Conservation (phyloP, 2,888 invertebrate genomes). For the Epistrophe eligans region DNA sequence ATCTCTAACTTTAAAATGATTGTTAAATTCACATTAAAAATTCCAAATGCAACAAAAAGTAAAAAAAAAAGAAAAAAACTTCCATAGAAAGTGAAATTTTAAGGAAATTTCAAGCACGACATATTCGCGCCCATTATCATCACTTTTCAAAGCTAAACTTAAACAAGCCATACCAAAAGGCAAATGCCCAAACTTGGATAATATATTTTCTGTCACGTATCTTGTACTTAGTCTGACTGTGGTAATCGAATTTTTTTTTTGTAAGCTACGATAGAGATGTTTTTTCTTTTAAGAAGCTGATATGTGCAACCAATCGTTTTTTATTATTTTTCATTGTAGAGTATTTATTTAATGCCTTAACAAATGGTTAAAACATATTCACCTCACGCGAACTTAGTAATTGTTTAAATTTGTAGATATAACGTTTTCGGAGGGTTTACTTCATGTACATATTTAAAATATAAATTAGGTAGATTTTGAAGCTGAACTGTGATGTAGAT, state of each 20-base stretch:
- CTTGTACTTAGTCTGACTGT: conserved; percentile 10
- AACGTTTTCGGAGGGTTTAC: background rate
- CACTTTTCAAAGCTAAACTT: conserved; percentile 40
- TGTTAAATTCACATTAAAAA: conserved; percentile 6
- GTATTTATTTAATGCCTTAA: conserved; percentile 24
- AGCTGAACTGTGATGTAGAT: too few species aligned
- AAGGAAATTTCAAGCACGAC: conserved; percentile 53
- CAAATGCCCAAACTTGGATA: conserved; percentile 54
- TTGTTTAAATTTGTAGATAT: background rate
- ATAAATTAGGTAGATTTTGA: too few species aligned
- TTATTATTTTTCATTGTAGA: conserved; percentile 35
- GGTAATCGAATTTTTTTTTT: conserved; percentile 14
- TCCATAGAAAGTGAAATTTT: conserved; percentile 66
- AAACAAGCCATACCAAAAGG: conserved; percentile 10
- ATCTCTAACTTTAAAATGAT: conserved; percentile 20
- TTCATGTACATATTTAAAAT: background rate
- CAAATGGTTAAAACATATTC: conserved; percentile 49
- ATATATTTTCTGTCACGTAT: conserved; percentile 33
- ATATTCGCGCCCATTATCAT: conserved; percentile 53
- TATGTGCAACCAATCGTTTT: conserved; percentile 36
- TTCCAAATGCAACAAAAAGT: background rate
- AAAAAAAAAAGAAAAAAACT: background rate
- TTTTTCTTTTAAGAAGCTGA: conserved; percentile 32
- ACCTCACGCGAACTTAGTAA: conserved; percentile 36
- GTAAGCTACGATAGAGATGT: conserved; percentile 12